A percentile compares a stretch with the other conserved stretches of the same genome.
Evolutionary conservation across 2,113 vertebrate genomes (phyloP).

Genomic region (Murina feae): DNA sequence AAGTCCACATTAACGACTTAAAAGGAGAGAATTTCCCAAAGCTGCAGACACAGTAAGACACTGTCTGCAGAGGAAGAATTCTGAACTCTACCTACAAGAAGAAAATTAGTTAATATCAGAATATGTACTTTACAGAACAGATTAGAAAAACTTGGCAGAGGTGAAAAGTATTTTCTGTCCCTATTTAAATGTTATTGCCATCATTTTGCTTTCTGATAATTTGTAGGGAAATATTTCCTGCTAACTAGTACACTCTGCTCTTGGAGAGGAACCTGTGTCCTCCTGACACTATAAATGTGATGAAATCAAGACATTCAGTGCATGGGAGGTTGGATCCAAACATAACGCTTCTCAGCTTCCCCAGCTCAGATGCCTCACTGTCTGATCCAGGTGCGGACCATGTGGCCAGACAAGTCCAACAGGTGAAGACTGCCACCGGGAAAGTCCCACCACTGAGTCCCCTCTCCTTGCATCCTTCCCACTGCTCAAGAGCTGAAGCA

Average conservation of each 20-base stretch:
- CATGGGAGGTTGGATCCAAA: background rate
- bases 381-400: background rate
- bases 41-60: background rate
- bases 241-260: background rate
- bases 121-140: background rate
- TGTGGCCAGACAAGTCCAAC: background rate
- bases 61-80: background rate
- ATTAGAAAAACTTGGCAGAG: background rate
- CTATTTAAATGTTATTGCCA: background rate
- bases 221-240: background rate
- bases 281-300: background rate
- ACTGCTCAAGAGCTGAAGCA: background rate
- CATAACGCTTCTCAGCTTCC: background rate
- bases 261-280: background rate
- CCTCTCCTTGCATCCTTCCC: background rate
- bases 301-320: background rate
- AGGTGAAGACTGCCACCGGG: background rate
- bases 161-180: background rate
- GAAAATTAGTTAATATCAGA: background rate
- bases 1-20: background rate
- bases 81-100: background rate
- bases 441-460: background rate
- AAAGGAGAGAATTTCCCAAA: slow-evolving; percentile 10
- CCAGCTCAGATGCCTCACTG: background rate
- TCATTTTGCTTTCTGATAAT: background rate